phyloP scores from a whole-genome alignment of 1,140 invertebrate genomes.

The Dinothrombium tinctorium region DNA sequence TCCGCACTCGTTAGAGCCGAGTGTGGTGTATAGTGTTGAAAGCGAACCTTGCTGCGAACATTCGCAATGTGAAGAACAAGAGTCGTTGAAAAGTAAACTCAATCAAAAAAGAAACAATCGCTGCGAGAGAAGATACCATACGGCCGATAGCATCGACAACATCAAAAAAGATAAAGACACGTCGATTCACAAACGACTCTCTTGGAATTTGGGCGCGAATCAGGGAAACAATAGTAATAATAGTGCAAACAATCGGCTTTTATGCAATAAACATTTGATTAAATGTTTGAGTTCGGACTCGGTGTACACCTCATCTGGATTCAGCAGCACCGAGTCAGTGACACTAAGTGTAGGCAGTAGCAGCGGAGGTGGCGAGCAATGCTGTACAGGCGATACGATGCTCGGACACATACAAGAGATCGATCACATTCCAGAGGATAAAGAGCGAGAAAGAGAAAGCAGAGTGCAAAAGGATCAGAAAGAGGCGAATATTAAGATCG shows the following conservation, averaged over 20 bases:
- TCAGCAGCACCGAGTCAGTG: conserved; percentile 27
- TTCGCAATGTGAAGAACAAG: conserved; percentile 16
- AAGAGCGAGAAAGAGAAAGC: neutral
- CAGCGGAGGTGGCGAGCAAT: conserved; percentile 15
- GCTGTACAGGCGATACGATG: conserved; percentile 7
- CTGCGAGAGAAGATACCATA: conserved; percentile 32
- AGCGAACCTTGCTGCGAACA: neutral
- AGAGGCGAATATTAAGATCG: conserved; percentile 10
- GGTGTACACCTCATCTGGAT: conserved; percentile 28
- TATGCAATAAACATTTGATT: conserved; percentile 11
- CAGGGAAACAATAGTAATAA: conserved; percentile 4
- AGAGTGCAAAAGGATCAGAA: neutral
- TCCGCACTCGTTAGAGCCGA: conserved; percentile 3
- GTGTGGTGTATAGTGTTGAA: conserved; percentile 5
- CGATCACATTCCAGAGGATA: conserved; percentile 6
- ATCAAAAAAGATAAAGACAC: conserved; percentile 31
- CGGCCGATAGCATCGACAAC: conserved; percentile 38
- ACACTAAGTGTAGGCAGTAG: conserved; percentile 22
- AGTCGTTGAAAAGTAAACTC: conserved; percentile 15
- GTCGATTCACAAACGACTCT: conserved; percentile 36
- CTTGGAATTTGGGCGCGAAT: conserved; percentile 33
- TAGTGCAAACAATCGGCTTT: conserved; percentile 4
- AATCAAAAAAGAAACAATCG: conserved; percentile 26
- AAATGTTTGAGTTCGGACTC: conserved; percentile 23
- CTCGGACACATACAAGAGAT: conserved; percentile 13